These are phyloP conservation scores for Cacoxenus indagator DNA, from an alignment of 2,888 invertebrate genomes.

Conservation along the genomic window DNA sequence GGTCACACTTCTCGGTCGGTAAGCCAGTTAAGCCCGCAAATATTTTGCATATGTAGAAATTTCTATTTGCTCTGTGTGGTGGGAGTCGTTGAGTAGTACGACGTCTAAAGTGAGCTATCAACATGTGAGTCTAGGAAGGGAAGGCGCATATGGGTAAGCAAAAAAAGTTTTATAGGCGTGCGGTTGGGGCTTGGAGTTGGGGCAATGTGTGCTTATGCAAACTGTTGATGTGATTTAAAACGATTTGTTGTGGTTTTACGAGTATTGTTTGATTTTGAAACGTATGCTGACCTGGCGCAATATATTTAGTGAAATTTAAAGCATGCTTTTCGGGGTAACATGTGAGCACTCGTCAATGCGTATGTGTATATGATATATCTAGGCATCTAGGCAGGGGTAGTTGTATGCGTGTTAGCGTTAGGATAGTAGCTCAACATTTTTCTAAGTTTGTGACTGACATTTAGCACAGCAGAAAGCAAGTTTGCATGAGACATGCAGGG, in stretches of 20 bases:
- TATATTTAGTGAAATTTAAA: background rate
- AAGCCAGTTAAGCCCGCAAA: conserved; percentile 10
- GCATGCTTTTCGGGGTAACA: background rate
- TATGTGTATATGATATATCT: background rate
- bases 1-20: background rate
- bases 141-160: conserved; percentile 16
- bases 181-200: background rate
- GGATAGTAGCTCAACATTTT: no score
- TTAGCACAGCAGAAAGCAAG: no score
- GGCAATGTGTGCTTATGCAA: conserved; percentile 35
- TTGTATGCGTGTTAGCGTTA: background rate
- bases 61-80: conserved; percentile 2
- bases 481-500: background rate
- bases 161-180: background rate
- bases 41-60: conserved; percentile 5
- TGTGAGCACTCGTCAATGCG: background rate
- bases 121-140: background rate
- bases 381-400: background rate
- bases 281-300: conserved; percentile 13
- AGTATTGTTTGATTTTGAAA: conserved; percentile 24
- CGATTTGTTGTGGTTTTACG: conserved; percentile 62
- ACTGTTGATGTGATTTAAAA: conserved; percentile 63
- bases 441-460: no score
- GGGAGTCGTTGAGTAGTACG: background rate
- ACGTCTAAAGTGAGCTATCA: conserved; percentile 14